These are phyloP conservation scores for Manacus vitellinus DNA, from an alignment of 2,113 vertebrate species.

Conservation along the genomic window DNA sequence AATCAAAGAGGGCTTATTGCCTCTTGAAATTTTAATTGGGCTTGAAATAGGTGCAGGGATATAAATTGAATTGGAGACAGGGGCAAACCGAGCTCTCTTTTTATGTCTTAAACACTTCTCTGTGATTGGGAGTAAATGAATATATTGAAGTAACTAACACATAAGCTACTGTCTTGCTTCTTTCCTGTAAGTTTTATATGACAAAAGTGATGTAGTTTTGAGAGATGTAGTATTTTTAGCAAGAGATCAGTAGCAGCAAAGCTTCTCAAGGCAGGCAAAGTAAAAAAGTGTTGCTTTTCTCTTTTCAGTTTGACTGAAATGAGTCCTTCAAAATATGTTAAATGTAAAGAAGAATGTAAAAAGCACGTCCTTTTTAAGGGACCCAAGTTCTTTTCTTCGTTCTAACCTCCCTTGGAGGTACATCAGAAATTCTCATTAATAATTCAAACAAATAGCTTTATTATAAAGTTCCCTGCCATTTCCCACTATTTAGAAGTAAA, in stretches of 20 bases:
- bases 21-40: neutral
- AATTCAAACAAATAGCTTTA: neutral
- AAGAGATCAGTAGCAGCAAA: neutral
- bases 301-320: neutral
- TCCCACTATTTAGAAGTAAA: neutral
- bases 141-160: neutral
- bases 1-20: neutral
- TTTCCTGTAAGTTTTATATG: neutral
- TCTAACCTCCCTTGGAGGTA: neutral
- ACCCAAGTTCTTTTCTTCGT: neutral
- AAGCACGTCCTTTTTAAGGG: neutral
- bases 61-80: neutral
- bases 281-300: neutral
- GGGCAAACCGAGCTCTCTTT: neutral
- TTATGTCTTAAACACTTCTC: neutral
- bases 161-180: neutral
- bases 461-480: neutral
- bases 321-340: neutral
- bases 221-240: neutral
- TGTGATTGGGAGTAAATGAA: neutral
- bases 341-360: neutral
- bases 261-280: neutral
- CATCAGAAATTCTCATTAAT: neutral
- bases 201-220: neutral
- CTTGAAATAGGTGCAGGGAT: neutral